A percentile compares a stretch with the other conserved stretches of the same genome.
Evolutionary conservation across 1,140 invertebrate genomes (phyloP).

Genomic region (Polypedilum pembai): DNA sequence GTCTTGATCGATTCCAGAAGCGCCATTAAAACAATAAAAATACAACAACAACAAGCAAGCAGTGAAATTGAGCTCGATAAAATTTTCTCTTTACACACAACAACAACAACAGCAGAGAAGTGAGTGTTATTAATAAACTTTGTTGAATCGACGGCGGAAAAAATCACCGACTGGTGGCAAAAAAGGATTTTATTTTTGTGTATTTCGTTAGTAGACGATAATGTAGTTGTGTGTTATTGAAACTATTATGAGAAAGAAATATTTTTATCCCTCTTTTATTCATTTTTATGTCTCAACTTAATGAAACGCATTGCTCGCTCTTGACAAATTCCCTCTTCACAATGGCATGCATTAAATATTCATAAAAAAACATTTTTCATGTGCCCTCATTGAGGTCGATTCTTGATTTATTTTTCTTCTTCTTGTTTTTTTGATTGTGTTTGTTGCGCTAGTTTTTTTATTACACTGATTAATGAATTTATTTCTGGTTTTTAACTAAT

Average conservation of each 20-base stretch:
- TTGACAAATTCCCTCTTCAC: constrained; percentile 8
- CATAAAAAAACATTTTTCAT: neutral
- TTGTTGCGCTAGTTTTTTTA: too few relatives aligned
- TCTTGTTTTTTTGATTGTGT: too few relatives aligned
- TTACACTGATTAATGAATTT: too few relatives aligned
- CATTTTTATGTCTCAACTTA: neutral
- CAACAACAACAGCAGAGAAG: neutral
- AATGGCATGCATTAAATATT: constrained; percentile 5
- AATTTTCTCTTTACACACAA: neutral
- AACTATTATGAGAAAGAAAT: constrained; percentile 10
- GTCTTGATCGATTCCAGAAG: constrained; percentile 19
- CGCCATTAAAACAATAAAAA: neutral
- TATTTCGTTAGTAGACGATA: neutral
- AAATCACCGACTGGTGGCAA: neutral
- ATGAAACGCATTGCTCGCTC: neutral
- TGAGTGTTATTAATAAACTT: constrained; percentile 19
- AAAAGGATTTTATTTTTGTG: neutral
- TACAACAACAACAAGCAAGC: neutral
- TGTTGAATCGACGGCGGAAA: neutral
- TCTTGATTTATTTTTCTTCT: too few relatives aligned
- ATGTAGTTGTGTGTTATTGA: neutral
- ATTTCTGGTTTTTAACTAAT: too few relatives aligned
- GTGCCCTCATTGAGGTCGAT: neutral
- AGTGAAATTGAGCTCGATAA: neutral
- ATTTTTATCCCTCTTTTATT: neutral